Percentiles rank a stretch among this genome's conserved stretches.
Conservation (phyloP, 2,888 invertebrate genomes). For the Ectemnius continuus region DNA sequence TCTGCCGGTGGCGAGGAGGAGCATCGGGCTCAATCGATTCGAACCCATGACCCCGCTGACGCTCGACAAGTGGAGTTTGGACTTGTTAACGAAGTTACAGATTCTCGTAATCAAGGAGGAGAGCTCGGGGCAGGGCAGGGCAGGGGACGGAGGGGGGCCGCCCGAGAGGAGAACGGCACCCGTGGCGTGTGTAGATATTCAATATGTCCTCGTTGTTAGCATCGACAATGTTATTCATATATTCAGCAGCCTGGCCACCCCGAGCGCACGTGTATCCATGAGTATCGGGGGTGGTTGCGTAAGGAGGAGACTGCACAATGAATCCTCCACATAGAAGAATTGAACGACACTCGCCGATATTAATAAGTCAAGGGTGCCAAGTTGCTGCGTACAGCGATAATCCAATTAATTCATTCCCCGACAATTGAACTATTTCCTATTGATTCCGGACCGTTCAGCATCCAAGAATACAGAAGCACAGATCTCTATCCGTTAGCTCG, state of each 20-base stretch:
- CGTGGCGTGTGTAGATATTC: constrained; percentile 71
- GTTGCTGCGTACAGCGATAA: too few relatives aligned
- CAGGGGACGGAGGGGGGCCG: too few relatives aligned
- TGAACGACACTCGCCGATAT: constrained; percentile 16
- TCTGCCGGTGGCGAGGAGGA: neutral
- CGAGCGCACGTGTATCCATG: constrained; percentile 44
- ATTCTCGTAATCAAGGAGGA: constrained; percentile 74
- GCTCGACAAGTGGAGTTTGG: constrained; percentile 58
- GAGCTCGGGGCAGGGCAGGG: constrained; percentile 10
- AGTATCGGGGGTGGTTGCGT: constrained; percentile 24
- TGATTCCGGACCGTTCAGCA: too few relatives aligned
- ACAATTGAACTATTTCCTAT: too few relatives aligned
- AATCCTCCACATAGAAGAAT: constrained; percentile 20
- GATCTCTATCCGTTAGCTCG: too few relatives aligned
- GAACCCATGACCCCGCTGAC: constrained; percentile 52
- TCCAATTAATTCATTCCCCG: too few relatives aligned
- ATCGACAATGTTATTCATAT: constrained; percentile 76
- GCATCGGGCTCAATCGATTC: constrained; percentile 64
- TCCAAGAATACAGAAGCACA: too few relatives aligned
- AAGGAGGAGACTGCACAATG: constrained; percentile 39
- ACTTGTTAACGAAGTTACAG: constrained; percentile 76
- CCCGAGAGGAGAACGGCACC: constrained; percentile 34
- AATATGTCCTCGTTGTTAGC: constrained; percentile 75
- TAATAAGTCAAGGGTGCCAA: neutral
- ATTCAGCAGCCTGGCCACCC: constrained; percentile 67